Base-by-base conservation (phyloP, 2,888 invertebrate species). In the Steinernema carpocapsae region DNA sequence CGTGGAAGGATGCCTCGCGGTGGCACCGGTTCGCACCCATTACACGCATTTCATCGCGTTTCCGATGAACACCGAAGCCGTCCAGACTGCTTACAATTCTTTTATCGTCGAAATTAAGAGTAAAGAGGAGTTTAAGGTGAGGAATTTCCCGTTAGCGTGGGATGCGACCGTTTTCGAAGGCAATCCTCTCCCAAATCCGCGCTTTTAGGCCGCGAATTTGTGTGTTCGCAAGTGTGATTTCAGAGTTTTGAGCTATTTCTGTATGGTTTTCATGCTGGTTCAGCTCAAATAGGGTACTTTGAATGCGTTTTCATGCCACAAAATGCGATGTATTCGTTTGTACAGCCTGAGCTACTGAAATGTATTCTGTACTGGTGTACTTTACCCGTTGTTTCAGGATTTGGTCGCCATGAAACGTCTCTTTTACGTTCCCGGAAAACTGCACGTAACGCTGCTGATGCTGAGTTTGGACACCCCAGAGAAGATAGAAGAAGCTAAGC, bases 1-100 rank as follows among this genome's bases (percentile, higher is more conserved):
- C 19, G 48, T 48, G 4, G 48, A 48, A 48, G n/a, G n/a, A 19
- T 48, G n/a, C n/a, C 48, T 48, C 48, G 48, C n/a, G 14, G 10
- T 10, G 43, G 14, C 43, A 43, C 7, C 10, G 7, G 10, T 43
- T 10, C 7, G 14, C 43, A 43, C 43, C 10, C 43, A 7, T 14
- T 52, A 52, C 24, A 52, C 52, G 19, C 52, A 52, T 22, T 52
- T 52, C 12, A 52, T 52, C 24, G 52, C 52, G 12, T 52, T 52
- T 12, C 52, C 52, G 1, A 52, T 52, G 52, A 52, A 52, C 12
- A 22, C 22, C 19, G 52, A 52, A 22, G 52, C 12, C 12, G 24
- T 52, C 1, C 52, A 52, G 12, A 24, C 22, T 3, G 24, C 52
- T 3, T 52, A 22, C 12, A 52, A 24, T 12, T n/a, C 1, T 1